These are phyloP conservation scores for Etheostoma cragini DNA, from an alignment of 2,113 vertebrate species.

Conservation along the genomic window DNA sequence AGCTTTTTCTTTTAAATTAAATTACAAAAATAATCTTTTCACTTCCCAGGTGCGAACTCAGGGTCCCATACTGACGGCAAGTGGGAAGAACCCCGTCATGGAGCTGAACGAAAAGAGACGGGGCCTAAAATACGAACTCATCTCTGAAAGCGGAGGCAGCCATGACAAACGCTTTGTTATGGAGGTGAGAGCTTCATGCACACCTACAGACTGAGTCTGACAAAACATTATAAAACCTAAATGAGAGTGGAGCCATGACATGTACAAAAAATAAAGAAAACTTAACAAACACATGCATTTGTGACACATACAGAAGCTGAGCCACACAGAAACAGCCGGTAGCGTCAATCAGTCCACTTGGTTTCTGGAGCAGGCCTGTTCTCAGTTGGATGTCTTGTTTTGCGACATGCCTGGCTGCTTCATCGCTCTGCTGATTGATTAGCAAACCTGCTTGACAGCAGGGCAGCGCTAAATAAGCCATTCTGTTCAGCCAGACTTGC, in stretches of 20 bases:
- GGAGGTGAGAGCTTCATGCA: constrained; percentile 86
- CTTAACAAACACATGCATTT: not conserved
- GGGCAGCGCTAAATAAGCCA: constrained; percentile 71
- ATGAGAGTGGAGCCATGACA: not conserved
- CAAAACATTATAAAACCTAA: not conserved
- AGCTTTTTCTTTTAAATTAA: not conserved
- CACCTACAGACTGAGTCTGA: not conserved
- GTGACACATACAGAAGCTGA: constrained; percentile 3
- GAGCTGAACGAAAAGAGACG: constrained; percentile 98
- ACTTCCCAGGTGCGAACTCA: constrained; percentile 94
- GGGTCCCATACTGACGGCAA: constrained; percentile 98
- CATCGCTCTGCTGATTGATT: constrained; percentile 79
- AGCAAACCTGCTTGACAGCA: constrained; percentile 69
- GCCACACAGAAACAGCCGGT: constrained; percentile 28
- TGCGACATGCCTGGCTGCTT: constrained; percentile 72
- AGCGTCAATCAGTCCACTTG: constrained; percentile 66
- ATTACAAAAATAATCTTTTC: not conserved
- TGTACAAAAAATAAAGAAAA: not conserved
- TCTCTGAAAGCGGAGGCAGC: constrained; percentile 97
- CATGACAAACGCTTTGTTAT: constrained; percentile 99
- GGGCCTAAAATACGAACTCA: constrained; percentile 98
- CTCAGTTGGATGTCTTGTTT: constrained; percentile 71
- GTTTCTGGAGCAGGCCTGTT: constrained; percentile 43
- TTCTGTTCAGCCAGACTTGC: constrained; percentile 51
- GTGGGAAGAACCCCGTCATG: constrained; percentile 99